Evolutionary conservation across 30 jellyfish, hydroid and myxozoan genomes (phyloP).

Genomic region (Phacellophora camtschatica): DNA sequence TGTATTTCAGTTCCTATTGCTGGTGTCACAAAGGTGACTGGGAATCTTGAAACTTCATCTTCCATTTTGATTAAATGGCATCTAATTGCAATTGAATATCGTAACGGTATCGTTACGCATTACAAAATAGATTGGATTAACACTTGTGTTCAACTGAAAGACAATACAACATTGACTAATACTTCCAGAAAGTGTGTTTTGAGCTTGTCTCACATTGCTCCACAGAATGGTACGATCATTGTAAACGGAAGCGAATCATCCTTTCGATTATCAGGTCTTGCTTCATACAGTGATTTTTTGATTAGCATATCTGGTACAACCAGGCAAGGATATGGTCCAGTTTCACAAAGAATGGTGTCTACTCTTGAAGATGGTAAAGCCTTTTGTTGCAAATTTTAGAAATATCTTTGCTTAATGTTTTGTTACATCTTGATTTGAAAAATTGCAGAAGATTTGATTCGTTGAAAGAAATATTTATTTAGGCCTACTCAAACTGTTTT

Average conservation of each 20-base stretch:
- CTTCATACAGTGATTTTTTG: not conserved
- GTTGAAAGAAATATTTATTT: no score
- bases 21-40: not conserved
- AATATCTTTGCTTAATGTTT: not conserved
- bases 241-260: not conserved
- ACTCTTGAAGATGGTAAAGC: constrained; percentile 17
- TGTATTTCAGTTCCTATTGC: constrained; percentile 16
- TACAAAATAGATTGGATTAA: constrained; percentile 1
- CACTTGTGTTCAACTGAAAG: not conserved
- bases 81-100: not conserved
- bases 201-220: constrained; percentile 5
- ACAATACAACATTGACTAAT: not conserved
- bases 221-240: not conserved
- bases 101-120: not conserved
- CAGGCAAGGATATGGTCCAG: constrained; percentile 4
- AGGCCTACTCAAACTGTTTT: no score
- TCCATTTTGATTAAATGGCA: not conserved
- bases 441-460: no score
- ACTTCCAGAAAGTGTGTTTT: not conserved
- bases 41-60: not conserved
- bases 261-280: not conserved
- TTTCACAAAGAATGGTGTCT: not conserved
- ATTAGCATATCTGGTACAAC: not conserved
- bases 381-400: not conserved
- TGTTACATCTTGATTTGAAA: not conserved